Base-by-base conservation (phyloP, 2,113 vertebrate species). In the Ictalurus furcatus region DNA sequence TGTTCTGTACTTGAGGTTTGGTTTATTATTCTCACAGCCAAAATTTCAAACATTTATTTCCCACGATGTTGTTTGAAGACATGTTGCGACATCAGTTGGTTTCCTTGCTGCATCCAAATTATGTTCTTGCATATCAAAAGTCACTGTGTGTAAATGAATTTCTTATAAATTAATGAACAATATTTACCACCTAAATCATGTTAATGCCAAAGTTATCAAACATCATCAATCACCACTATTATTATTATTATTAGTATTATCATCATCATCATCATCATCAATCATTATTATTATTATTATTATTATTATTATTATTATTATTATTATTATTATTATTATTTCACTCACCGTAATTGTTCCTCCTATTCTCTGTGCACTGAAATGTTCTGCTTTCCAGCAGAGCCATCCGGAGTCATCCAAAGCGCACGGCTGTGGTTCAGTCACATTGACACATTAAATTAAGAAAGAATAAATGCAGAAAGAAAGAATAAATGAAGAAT, bases 51-150 rank as follows among this genome's bases (percentile, higher is more conserved):
- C 30, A 28, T 37, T 54, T 25, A 28, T 58, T 59, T 86, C 34
- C 69, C 30, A 7, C 3, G 17, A 34, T 37, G 40, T 34, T 48
- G 34, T 30, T 12, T 34, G 63, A 28, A 23, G 14, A 71, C 30
- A 28, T 59, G 54, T 52, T 61, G 19, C 0, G 40, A 4, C 25
- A 65, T n/a, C 19, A 85, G 17, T 13, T 34, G 52, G 54, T 78
- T 63, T 65, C 37, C 17, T 52, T 54, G 21, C 79, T 73, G 87
- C 17, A 73, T 82, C 71, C 85, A 82, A 56, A 69, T 40, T 34
- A 73, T 44, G 87, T n/a, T 88, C 67, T 80, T 63, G 74, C 59
- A 52, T 67, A 65, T 67, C 59, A 87, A 58, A 40, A 54, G 59
- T 83, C 87, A 44, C 52, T 58, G 73, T 79, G 86, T 48, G 56